Percentiles rank a stretch among this genome's conserved stretches.
Conservation (phyloP, 1,140 invertebrate genomes). For the Micrasema longulum region DNA sequence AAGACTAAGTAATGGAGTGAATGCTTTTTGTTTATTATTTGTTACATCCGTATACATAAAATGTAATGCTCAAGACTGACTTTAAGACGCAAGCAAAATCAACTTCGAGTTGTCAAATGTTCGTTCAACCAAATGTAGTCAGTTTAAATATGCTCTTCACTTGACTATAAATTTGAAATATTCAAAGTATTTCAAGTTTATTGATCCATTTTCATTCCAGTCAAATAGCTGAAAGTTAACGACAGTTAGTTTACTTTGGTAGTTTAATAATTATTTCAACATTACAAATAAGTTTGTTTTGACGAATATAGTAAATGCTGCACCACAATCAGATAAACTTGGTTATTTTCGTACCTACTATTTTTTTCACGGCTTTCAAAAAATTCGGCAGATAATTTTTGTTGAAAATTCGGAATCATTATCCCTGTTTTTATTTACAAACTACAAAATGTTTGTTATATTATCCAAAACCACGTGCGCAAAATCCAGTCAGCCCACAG, state of each 20-base stretch:
- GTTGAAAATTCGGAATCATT: background rate
- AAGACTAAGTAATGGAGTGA: slow-evolving; percentile 5
- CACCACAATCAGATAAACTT: no score
- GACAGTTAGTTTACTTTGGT: no score
- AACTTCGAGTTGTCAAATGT: slow-evolving; percentile 16
- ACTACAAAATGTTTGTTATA: background rate
- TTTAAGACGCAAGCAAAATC: no score
- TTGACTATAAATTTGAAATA: background rate
- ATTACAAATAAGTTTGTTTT: no score
- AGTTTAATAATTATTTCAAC: no score
- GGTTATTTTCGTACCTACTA: background rate
- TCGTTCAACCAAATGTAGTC: background rate
- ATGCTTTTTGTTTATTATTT: slow-evolving; percentile 12
- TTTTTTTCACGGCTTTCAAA: background rate
- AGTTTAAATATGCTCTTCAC: background rate
- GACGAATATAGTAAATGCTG: no score
- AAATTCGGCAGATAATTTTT: background rate
- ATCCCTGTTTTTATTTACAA: background rate
- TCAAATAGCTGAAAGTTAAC: no score
- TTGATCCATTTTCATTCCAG: no score
- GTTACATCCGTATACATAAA: slow-evolving; percentile 11
- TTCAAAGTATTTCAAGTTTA: background rate
- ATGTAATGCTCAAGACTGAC: no score
- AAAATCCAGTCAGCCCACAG: background rate
- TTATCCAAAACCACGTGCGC: slow-evolving; percentile 29